A percentile compares a stretch with the other conserved stretches of the same genome.
Evolutionary conservation across 2,888 invertebrate species (phyloP).

Genomic region (Phoronis australis): DNA sequence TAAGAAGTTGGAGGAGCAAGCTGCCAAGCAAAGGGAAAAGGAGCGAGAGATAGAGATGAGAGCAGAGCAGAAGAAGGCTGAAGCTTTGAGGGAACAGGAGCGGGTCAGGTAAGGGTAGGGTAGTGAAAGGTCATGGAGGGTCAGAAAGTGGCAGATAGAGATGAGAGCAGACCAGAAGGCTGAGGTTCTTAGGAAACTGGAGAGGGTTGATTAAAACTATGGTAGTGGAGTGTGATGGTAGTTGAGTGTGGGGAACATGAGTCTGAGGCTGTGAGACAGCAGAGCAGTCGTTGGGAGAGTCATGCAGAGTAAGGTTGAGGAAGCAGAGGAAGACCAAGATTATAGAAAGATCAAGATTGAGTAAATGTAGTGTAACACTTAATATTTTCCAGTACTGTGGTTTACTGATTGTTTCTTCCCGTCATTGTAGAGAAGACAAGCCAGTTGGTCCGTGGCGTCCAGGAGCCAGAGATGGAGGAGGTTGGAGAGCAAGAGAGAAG

Average conservation of each 20-base stretch:
- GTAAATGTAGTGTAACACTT: not conserved
- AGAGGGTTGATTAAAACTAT: conserved; percentile 4
- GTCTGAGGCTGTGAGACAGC: not conserved
- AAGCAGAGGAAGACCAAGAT: conserved; percentile 6
- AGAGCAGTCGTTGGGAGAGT: not conserved
- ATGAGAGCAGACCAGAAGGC: conserved; percentile 28
- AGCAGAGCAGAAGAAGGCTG: conserved; percentile 24
- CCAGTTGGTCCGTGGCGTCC: conserved; percentile 18
- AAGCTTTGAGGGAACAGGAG: conserved; percentile 7
- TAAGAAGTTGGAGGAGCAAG: conserved; percentile 42
- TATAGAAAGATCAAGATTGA: conserved; percentile 16
- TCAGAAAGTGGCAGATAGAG: conserved; percentile 18
- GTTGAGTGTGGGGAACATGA: not conserved
- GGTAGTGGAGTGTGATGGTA: conserved; percentile 7
- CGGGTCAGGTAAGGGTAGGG: conserved; percentile 5
- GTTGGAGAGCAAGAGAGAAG: conserved; percentile 43
- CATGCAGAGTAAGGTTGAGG: conserved; percentile 4
- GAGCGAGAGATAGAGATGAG: conserved; percentile 45
- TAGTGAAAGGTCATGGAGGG: conserved; percentile 7
- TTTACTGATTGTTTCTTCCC: too few species aligned
- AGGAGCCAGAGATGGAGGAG: conserved; percentile 18
- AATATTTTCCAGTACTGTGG: too few species aligned
- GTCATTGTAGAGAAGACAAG: not conserved
- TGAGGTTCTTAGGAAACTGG: conserved; percentile 11
- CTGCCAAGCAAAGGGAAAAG: conserved; percentile 39